These are phyloP conservation scores for Orestias chungarensis DNA, from an alignment of 2,797 vertebrate genomes.

Conservation along the genomic window DNA sequence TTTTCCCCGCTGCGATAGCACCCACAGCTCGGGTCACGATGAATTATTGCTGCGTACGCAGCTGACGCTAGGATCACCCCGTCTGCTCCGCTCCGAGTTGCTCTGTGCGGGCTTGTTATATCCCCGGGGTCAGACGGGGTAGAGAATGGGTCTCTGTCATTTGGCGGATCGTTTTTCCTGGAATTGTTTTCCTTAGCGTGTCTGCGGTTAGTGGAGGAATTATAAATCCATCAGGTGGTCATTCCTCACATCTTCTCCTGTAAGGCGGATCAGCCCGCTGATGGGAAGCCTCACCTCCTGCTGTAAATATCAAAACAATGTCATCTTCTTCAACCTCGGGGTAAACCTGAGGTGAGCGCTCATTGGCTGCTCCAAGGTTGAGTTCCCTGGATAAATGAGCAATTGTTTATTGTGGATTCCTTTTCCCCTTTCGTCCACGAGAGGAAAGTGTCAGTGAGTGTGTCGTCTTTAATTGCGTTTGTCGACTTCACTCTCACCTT, in stretches of 20 bases:
- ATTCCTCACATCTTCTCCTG: conserved; percentile 67
- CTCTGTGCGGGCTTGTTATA: conserved; percentile 49
- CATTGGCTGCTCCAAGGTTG: conserved; percentile 4
- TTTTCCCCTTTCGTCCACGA: conserved; percentile 23
- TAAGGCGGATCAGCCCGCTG: conserved; percentile 39
- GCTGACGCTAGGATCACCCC: conserved; percentile 6
- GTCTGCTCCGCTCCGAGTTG: conserved; percentile 29
- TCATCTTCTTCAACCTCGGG: conserved; percentile 9
- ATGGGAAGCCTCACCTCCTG: conserved; percentile 36
- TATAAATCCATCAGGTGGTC: conserved; percentile 64
- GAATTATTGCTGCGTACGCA: conserved; percentile 30
- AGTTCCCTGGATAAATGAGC: conserved; percentile 31
- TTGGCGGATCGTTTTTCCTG: conserved; percentile 62
- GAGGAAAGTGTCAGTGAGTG: conserved; percentile 8
- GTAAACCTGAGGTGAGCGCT: conserved; percentile 26
- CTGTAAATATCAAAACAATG: conserved; percentile 50
- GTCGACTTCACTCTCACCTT: background rate
- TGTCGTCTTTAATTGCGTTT: conserved; percentile 9
- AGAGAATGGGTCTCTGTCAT: conserved; percentile 58
- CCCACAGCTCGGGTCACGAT: conserved; percentile 30
- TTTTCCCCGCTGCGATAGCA: conserved; percentile 46
- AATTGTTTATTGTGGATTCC: conserved; percentile 49
- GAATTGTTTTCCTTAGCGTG: conserved; percentile 63
- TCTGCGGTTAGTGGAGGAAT: conserved; percentile 57
- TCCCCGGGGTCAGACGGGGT: conserved; percentile 42